Evolutionary conservation across 1,140 invertebrate species (phyloP).

Genomic region (Drosophila tristis): DNA sequence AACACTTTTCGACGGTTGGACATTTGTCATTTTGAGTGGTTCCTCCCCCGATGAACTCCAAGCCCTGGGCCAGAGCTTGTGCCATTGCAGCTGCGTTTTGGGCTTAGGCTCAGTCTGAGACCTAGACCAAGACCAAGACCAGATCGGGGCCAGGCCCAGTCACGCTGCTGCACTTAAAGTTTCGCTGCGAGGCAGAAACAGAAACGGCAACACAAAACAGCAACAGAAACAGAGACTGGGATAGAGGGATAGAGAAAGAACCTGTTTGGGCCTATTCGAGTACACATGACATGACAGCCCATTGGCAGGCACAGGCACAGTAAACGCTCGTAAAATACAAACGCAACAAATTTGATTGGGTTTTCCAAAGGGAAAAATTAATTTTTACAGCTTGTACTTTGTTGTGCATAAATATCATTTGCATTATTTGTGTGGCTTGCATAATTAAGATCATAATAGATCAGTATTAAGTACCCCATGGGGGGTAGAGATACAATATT

Average conservation of each 20-base stretch:
- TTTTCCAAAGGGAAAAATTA: neutral
- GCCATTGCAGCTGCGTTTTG: constrained; percentile 17
- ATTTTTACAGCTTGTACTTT: constrained; percentile 11
- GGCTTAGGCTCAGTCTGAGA: no score
- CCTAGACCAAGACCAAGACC: no score
- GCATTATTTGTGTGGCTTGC: neutral
- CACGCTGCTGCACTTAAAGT: constrained; percentile 45
- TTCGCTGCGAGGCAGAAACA: constrained; percentile 15
- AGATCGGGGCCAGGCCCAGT: constrained; percentile 20
- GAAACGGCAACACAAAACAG: neutral
- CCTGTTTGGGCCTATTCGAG: constrained; percentile 24
- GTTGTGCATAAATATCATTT: neutral
- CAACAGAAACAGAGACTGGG: constrained; percentile 14
- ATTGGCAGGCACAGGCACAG: constrained; percentile 32
- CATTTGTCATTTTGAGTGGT: constrained; percentile 43
- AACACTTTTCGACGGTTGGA: constrained; percentile 16
- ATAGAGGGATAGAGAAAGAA: constrained; percentile 44
- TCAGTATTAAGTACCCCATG: no score
- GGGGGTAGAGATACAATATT: no score
- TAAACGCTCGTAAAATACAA: constrained; percentile 47
- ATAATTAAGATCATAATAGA: no score
- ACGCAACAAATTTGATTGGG: constrained; percentile 26
- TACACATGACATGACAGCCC: no score
- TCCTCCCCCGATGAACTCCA: no score
- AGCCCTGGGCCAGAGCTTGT: constrained; percentile 17